phyloP scores from a whole-genome alignment of 1,140 invertebrate species.

The Zeugodacus cucurbitae region DNA sequence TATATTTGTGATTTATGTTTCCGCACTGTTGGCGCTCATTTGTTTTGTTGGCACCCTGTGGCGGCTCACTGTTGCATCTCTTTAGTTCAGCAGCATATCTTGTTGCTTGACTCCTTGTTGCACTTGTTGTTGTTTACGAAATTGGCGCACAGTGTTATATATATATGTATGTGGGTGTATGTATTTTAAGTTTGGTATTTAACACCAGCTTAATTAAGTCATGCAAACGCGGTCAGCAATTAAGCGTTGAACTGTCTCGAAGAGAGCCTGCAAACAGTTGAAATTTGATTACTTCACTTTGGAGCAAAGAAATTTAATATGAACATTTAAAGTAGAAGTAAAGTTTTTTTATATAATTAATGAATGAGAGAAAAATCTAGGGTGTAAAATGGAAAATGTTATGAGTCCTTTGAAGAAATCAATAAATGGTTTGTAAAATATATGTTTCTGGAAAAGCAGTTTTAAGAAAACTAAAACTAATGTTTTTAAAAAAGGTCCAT shows the following conservation, averaged over 20 bases:
- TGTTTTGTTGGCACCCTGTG: background rate
- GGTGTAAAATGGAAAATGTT: too few relatives aligned
- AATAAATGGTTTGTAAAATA: too few relatives aligned
- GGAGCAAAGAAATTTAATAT: background rate
- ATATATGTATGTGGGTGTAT: too few relatives aligned
- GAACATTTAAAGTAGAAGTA: too few relatives aligned
- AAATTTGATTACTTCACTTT: background rate
- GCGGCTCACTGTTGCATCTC: background rate
- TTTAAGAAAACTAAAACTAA: too few relatives aligned
- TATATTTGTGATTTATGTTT: background rate
- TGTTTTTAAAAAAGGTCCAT: too few relatives aligned
- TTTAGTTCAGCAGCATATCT: background rate
- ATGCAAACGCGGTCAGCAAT: background rate
- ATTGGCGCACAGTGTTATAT: background rate
- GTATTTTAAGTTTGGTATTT: background rate
- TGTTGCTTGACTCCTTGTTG: background rate
- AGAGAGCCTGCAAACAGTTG: background rate
- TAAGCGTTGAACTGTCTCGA: background rate
- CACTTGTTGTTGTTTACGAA: background rate
- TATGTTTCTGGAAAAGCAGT: too few relatives aligned
- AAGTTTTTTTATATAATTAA: too few relatives aligned
- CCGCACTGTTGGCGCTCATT: conserved; percentile 8
- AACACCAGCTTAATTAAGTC: background rate
- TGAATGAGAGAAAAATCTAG: too few relatives aligned
- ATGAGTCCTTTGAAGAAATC: too few relatives aligned